These are phyloP conservation scores for Ommatoiulus sabulosus DNA, from an alignment of 2,888 invertebrate species.

Conservation along the genomic window DNA sequence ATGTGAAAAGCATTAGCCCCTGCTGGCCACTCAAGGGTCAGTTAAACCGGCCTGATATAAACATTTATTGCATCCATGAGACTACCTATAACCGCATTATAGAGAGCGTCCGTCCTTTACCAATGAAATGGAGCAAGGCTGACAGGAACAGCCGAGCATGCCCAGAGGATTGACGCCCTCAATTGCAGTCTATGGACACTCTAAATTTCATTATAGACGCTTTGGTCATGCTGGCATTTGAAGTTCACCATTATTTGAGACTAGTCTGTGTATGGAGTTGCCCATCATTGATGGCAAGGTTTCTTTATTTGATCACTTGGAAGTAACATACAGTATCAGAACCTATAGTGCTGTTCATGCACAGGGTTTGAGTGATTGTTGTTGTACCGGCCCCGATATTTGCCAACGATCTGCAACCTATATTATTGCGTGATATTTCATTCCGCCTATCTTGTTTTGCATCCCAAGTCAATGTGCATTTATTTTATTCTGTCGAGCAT, in stretches of 20 bases:
- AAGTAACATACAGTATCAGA: too few species aligned
- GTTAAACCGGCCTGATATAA: conserved; percentile 19
- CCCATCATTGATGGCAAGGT: background rate
- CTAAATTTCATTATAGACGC: background rate
- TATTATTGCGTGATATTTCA: too few species aligned
- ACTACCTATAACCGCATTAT: background rate
- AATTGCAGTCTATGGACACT: background rate
- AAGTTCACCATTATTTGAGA: too few species aligned
- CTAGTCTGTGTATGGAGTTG: background rate
- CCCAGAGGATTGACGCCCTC: background rate
- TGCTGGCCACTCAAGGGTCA: conserved; percentile 12
- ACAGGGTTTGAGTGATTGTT: background rate
- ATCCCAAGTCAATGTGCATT: too few species aligned
- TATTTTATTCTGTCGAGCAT: too few species aligned
- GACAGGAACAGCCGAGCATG: background rate
- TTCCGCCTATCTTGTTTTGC: too few species aligned
- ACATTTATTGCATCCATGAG: conserved; percentile 19
- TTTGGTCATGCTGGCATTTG: too few species aligned
- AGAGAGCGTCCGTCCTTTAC: background rate
- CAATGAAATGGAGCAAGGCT: conserved; percentile 19
- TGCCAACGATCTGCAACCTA: background rate
- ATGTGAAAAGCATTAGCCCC: background rate
- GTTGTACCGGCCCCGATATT: background rate
- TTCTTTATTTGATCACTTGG: background rate
- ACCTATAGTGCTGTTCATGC: too few species aligned